Evolutionary conservation across 2,797 vertebrate species (phyloP), one percentile per base, ranked within the genome.

Genomic region (Pseudochirops corinnae): DNA sequence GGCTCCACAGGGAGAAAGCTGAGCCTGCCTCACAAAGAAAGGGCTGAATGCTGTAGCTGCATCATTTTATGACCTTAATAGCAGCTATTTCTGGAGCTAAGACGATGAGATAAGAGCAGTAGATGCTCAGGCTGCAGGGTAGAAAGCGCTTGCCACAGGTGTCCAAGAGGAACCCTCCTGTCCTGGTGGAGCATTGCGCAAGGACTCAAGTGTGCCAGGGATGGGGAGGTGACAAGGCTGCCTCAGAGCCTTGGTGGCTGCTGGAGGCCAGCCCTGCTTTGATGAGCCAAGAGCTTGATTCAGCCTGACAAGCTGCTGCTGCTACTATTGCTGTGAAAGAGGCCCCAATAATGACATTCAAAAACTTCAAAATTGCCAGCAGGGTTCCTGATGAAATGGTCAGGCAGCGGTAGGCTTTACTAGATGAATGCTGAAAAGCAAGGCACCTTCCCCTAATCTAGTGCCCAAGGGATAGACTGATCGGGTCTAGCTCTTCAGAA

Each of bases 301-400:
- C 56, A 90, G 62, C 94, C 90, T 96, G 97, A 97, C 96, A 96
- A 95, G 97, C 33, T 28, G 93, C 93, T 94, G 94, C 90, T 93
- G 93, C 90, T 93, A 92, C 93, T 92, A 39, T 46, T 24, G 58
- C 95, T 60, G 52, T 82, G 93, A 95, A 95, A 94, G 92, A 31
- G 58, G 96, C 94, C 96, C 93, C 93, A 82, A 96, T 93, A 94
- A 57, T 96, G 97, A 97, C 97, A 93, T 97, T 97, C 95, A 94
- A 97, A 90, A 95, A 95, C 90, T 97, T 82, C 94, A 93, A 97
- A 97, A 97, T 96, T 97, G 92, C 95, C 95, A 94, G 92, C 93
- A 53, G 92, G 92, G 92, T 94, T 95, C 92, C 95, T 87, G 90
- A 91, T 50, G 4, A 91, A 90, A n/a, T 46, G 90, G 87, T 58